phyloP scores from a whole-genome alignment of 2,888 invertebrate species.

The Latrodectus elegans region DNA sequence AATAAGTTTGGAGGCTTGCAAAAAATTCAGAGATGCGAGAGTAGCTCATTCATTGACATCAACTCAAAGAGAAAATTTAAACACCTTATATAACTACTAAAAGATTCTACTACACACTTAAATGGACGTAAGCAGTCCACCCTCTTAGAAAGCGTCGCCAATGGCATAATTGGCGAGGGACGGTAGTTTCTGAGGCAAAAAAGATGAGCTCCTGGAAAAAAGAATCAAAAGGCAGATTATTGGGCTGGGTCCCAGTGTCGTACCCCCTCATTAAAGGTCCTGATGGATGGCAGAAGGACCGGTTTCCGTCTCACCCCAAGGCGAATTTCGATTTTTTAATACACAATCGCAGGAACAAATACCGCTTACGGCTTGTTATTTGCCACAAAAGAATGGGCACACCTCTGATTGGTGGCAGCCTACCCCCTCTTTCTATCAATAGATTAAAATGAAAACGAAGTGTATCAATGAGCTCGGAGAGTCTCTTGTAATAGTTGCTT shows the following conservation, averaged over 20 bases:
- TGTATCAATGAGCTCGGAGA: not conserved
- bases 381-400: conserved; percentile 50
- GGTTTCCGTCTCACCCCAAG: conserved; percentile 30
- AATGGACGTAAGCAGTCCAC: no score
- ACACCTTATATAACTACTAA: no score
- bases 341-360: conserved; percentile 56
- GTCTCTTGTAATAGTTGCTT: no score
- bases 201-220: conserved; percentile 37
- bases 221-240: conserved; percentile 30
- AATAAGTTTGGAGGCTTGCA: no score
- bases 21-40: no score
- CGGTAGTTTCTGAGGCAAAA: not conserved
- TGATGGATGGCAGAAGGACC: conserved; percentile 61
- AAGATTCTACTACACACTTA: no score
- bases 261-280: conserved; percentile 64
- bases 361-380: conserved; percentile 40
- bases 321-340: conserved; percentile 12
- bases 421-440: not conserved
- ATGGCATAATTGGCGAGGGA: no score
- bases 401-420: conserved; percentile 29
- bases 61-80: no score
- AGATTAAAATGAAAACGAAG: not conserved
- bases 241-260: conserved; percentile 55
- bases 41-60: no score
- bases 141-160: no score